Conservation (phyloP, 2,888 invertebrate genomes). For the Diarsia brunnea region DNA sequence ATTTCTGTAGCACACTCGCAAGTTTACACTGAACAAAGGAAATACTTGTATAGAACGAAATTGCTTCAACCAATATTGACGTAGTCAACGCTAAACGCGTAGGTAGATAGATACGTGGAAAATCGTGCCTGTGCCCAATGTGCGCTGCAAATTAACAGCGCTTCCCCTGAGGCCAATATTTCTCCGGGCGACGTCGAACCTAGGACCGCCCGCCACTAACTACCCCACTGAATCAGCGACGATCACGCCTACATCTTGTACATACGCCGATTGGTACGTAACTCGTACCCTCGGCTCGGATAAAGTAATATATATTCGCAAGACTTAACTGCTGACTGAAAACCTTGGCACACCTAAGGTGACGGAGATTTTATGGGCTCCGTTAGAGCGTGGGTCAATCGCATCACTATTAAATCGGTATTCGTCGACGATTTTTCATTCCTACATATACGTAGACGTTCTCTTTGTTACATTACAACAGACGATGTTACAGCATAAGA, state of each 20-base stretch:
- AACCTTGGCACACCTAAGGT: constrained; percentile 73
- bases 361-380: constrained; percentile 66
- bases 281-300: constrained; percentile 84
- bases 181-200: constrained; percentile 88
- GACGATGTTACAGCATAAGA: neutral
- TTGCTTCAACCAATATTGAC: constrained; percentile 75
- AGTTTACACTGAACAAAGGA: constrained; percentile 30
- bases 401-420: constrained; percentile 55
- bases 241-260: constrained; percentile 91
- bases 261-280: constrained; percentile 88
- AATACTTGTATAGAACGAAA: constrained; percentile 70
- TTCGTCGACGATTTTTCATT: constrained; percentile 44
- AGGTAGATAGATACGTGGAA: constrained; percentile 81
- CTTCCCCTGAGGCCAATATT: constrained; percentile 89
- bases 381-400: constrained; percentile 59
- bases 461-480: constrained; percentile 16
- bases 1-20: neutral
- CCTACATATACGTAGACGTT: constrained; percentile 6
- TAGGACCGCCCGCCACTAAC: constrained; percentile 89
- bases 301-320: constrained; percentile 85
- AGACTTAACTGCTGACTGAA: constrained; percentile 84
- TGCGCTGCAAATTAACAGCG: constrained; percentile 89
- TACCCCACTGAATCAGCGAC: constrained; percentile 90
- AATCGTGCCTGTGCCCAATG: constrained; percentile 85
- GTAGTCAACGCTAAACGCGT: constrained; percentile 64